Evolutionary conservation across 2,888 invertebrate genomes (phyloP), one percentile per base, ranked within the genome.

Genomic region (Rhagonycha fulva): DNA sequence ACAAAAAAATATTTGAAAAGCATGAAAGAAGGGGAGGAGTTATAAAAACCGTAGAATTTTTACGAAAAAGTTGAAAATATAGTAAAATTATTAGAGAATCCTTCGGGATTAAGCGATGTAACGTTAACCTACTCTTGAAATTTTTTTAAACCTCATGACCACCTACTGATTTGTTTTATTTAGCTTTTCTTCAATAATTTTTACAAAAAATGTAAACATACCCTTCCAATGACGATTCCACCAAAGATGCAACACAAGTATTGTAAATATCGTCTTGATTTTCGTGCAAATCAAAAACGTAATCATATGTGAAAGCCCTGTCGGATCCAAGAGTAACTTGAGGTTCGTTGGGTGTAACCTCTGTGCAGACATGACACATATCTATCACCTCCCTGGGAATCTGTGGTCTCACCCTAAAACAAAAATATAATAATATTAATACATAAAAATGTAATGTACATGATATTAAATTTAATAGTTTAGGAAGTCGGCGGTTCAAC

Each of bases 251-350:
- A 71, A 98, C 97, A 85, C 96, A 96, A 11, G 91, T 91, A 67
- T 94, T 92, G 87, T 98, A 99, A 26, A 99, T 93, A 11, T 87
- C 85, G 75, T 91, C 91, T 88, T 98, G 99, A 71, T 88, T 88
- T 63, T 93, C 90, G 74, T 89, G 90, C 72, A 93, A 94, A 87
- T 98, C 97, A 88, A 96, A 99, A 67, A 99, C 98, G 88, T 94
- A 94, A 89, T 99, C 98, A 89, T 96, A 99, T 24, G 98, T 98
- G 89, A 98, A 98, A 68, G 96, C 95, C 85, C 98, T 96, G 88
- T 98, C 98, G 61, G 95, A 93, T 72, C 98, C 98, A 63, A 99
- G 91, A 80, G 96, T 93, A 60, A 99, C 94, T 86, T 97, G 97
- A 0, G 97, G 97, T 84, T 98, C 97, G 62, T 94, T 95, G 0